A percentile compares a stretch with the other conserved stretches of the same genome.
phyloP scores from a whole-genome alignment of 2,888 invertebrate species.

The Strigamia transsilvanica region DNA sequence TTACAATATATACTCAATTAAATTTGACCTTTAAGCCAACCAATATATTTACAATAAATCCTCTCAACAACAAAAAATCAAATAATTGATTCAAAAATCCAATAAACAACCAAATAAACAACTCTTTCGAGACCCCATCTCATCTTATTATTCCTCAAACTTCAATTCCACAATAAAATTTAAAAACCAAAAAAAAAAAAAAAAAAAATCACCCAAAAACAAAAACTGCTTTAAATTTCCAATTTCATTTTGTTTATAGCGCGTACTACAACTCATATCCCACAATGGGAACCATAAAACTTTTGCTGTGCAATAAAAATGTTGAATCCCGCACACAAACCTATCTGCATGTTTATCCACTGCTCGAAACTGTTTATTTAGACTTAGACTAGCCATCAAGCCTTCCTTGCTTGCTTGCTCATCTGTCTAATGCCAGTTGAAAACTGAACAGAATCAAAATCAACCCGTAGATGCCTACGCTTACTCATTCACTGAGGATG shows the following conservation, averaged over 20 bases:
- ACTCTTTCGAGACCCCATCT: too few species aligned
- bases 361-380: slow-evolving; percentile 24
- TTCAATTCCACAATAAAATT: too few species aligned
- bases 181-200: too few species aligned
- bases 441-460: not conserved
- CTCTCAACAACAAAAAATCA: not conserved
- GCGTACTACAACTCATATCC: not conserved
- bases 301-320: slow-evolving; percentile 17
- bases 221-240: not conserved
- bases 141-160: too few species aligned
- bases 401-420: not conserved
- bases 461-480: not conserved
- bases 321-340: slow-evolving; percentile 17
- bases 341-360: slow-evolving; percentile 42
- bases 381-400: slow-evolving; percentile 1
- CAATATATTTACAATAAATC: not conserved
- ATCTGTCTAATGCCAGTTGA: slow-evolving; percentile 9
- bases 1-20: not conserved
- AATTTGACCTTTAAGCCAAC: not conserved
- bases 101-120: too few species aligned
- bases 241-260: not conserved
- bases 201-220: not conserved
- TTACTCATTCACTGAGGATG: slow-evolving; percentile 4
- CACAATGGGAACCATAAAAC: slow-evolving; percentile 19
- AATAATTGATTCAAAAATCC: too few species aligned